Evolutionary conservation across 1,140 invertebrate genomes (phyloP).

Genomic region (Drosophila parabipectinata): DNA sequence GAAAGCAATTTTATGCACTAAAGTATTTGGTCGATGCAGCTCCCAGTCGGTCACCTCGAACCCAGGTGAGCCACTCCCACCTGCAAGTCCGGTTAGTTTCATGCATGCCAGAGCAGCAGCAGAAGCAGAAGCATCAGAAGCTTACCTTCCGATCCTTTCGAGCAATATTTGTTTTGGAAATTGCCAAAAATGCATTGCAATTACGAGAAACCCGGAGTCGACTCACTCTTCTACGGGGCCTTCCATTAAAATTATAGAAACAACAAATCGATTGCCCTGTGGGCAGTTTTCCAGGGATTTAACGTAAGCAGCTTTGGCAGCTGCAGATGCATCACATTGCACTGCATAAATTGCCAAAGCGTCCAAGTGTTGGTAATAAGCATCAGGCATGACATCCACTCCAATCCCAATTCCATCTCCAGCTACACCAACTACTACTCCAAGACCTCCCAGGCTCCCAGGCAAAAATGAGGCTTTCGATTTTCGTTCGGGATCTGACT

Average conservation of each 20-base stretch:
- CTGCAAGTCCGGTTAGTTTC: conserved; percentile 3
- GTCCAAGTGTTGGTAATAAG: conserved; percentile 72
- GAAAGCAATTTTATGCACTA: conserved; percentile 50
- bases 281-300: conserved; percentile 37
- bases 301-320: conserved; percentile 53
- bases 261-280: conserved; percentile 60
- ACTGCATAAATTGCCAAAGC: conserved; percentile 65
- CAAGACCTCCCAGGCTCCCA: not conserved
- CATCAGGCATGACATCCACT: conserved; percentile 53
- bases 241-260: conserved; percentile 81
- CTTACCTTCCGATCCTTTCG: conserved; percentile 58
- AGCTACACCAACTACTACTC: not conserved
- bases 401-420: not conserved
- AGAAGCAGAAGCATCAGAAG: not conserved
- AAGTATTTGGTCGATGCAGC: conserved; percentile 52
- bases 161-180: conserved; percentile 79
- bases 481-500: conserved; percentile 1
- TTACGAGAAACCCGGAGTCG: conserved; percentile 16
- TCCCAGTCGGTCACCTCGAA: conserved; percentile 32
- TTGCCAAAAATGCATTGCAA: conserved; percentile 69
- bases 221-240: conserved; percentile 23
- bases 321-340: conserved; percentile 25
- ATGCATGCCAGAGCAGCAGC: conserved; percentile 27
- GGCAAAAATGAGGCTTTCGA: not conserved
- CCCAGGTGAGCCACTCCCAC: conserved; percentile 3